A percentile compares a stretch with the other conserved stretches of the same genome.
Evolutionary conservation across 1,140 invertebrate genomes (phyloP).

Genomic region (Hyposmocoma kahamanoa): DNA sequence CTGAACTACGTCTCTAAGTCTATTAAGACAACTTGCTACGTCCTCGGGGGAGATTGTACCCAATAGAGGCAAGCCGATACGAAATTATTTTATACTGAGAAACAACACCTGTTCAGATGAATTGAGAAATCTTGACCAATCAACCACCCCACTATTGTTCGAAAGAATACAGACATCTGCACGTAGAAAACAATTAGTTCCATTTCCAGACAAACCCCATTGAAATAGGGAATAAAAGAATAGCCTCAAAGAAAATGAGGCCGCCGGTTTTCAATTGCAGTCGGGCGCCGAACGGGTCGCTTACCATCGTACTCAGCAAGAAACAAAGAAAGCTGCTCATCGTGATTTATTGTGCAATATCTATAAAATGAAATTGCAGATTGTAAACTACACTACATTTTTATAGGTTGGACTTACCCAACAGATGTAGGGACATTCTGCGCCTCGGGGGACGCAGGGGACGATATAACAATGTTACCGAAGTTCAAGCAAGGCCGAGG

Average conservation of each 20-base stretch:
- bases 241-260: conserved; percentile 27
- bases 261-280: conserved; percentile 35
- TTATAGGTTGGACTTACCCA: conserved; percentile 43
- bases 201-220: conserved; percentile 24
- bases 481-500: conserved; percentile 52
- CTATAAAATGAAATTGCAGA: conserved; percentile 55
- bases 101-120: conserved; percentile 47
- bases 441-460: conserved; percentile 49
- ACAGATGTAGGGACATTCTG: conserved; percentile 53
- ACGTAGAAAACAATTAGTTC: conserved; percentile 25
- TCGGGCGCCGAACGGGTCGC: conserved; percentile 21
- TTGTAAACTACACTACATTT: conserved; percentile 45
- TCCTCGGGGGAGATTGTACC: conserved; percentile 32
- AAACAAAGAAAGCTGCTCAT: conserved; percentile 27
- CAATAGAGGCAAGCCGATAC: conserved; percentile 45
- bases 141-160: neutral
- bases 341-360: conserved; percentile 47
- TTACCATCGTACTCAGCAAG: conserved; percentile 18
- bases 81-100: conserved; percentile 59
- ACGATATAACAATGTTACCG: conserved; percentile 55
- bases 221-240: conserved; percentile 27
- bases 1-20: conserved; percentile 60
- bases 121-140: conserved; percentile 45
- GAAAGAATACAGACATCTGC: neutral
- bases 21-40: conserved; percentile 64